phyloP scores from a whole-genome alignment of 2,888 invertebrate genomes.

The Sesia apiformis region DNA sequence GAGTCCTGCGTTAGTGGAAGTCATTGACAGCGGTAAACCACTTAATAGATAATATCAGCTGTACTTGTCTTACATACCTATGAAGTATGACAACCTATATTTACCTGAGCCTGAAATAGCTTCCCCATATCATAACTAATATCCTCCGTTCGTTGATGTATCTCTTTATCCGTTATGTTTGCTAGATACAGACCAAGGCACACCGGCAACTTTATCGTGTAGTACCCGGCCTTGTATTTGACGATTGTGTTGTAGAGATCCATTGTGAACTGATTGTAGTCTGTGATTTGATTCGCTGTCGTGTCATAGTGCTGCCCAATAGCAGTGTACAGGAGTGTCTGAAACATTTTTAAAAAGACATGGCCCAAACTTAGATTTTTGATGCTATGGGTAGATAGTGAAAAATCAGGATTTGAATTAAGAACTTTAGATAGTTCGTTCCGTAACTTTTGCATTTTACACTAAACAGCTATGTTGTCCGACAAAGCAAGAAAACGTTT shows the following conservation, averaged over 20 bases:
- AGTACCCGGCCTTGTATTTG: constrained; percentile 92
- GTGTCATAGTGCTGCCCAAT: constrained; percentile 88
- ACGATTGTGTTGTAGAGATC: constrained; percentile 88
- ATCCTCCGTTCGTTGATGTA: constrained; percentile 82
- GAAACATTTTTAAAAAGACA: constrained; percentile 10
- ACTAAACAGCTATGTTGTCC: too few relatives aligned
- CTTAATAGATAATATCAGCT: too few relatives aligned
- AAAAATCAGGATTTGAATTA: too few relatives aligned
- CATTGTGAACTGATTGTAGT: constrained; percentile 79
- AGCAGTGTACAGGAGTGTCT: constrained; percentile 76
- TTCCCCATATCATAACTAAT: constrained; percentile 92
- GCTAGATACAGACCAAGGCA: constrained; percentile 88
- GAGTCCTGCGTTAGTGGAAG: too few relatives aligned
- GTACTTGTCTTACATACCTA: too few relatives aligned
- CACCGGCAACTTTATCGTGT: constrained; percentile 91
- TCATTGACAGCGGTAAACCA: too few relatives aligned
- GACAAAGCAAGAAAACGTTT: too few relatives aligned
- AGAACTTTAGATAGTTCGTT: too few relatives aligned
- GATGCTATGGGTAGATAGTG: too few relatives aligned
- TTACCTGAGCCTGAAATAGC: constrained; percentile 92
- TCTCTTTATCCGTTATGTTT: constrained; percentile 77
- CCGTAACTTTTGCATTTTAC: too few relatives aligned
- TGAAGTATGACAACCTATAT: too few relatives aligned
- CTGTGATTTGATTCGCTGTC: constrained; percentile 70
- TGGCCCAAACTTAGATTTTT: too few relatives aligned